Percentiles rank a stretch among this genome's conserved stretches.
phyloP scores from a whole-genome alignment of 2,888 invertebrate species.

The Camponotus fellah region DNA sequence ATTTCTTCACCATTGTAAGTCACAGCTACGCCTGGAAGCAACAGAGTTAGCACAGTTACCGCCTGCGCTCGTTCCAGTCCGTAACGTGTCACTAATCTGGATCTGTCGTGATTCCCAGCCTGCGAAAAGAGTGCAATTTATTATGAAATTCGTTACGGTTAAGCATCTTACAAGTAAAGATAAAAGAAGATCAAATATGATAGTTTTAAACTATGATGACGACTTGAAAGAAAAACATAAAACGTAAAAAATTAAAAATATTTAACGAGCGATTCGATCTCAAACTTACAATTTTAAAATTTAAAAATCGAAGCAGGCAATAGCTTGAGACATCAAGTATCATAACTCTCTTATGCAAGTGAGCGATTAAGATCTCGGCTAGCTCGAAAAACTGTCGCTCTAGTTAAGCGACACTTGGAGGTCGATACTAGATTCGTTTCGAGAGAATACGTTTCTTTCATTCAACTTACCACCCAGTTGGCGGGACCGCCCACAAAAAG shows the following conservation, averaged over 20 bases:
- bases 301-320: not conserved
- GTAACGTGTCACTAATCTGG: slow-evolving; percentile 90
- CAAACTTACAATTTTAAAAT: not conserved
- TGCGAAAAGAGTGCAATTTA: slow-evolving; percentile 76
- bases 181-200: not conserved
- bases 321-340: not conserved
- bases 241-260: not conserved
- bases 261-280: not conserved
- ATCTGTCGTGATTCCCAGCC: slow-evolving; percentile 93
- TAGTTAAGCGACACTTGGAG: not conserved
- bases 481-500: slow-evolving; percentile 86
- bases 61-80: slow-evolving; percentile 90
- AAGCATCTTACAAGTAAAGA: not conserved
- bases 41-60: slow-evolving; percentile 91
- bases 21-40: slow-evolving; percentile 92
- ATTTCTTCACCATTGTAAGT: slow-evolving; percentile 93
- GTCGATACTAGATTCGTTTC: slow-evolving; percentile 9
- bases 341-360: not conserved
- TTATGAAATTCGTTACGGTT: not conserved
- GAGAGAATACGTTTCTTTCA: not conserved
- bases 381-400: not conserved
- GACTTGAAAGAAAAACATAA: not conserved
- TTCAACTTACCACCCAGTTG: slow-evolving; percentile 92
- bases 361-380: not conserved
- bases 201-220: not conserved